These are phyloP conservation scores for Nannospalax galili DNA, from an alignment of 2,113 vertebrate species.

Conservation along the genomic window DNA sequence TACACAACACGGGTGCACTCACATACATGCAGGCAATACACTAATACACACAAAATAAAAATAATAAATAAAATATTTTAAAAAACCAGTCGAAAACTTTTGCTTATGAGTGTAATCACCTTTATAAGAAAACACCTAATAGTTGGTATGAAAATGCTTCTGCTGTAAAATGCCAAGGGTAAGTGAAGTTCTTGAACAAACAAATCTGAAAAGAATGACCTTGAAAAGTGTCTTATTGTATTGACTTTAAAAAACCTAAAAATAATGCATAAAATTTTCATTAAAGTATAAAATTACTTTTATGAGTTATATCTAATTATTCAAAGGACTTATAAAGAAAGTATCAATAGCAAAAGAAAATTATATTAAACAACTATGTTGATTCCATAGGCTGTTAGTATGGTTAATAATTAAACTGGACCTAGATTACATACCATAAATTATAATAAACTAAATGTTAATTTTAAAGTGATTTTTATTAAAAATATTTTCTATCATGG, in stretches of 20 bases:
- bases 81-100: slow-evolving; percentile 1
- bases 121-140: not conserved
- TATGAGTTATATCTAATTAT: not conserved
- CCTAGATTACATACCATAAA: not conserved
- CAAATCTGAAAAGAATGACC: not conserved
- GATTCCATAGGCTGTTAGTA: not conserved
- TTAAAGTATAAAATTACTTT: not conserved
- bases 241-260: not conserved
- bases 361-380: not conserved
- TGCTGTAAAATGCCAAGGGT: not conserved
- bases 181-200: not conserved
- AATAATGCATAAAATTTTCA: not conserved
- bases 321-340: not conserved
- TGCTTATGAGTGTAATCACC: not conserved
- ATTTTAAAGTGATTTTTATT: not conserved
- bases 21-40: too few species aligned
- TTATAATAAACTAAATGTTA: not conserved
- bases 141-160: not conserved
- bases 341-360: not conserved
- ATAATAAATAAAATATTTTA: not conserved
- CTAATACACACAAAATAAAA: too few species aligned
- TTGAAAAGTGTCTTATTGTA: not conserved
- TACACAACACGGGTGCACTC: too few species aligned
- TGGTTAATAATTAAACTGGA: not conserved
- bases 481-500: not conserved